A percentile compares a stretch with the other conserved stretches of the same genome.
Conservation (phyloP, 2,113 vertebrate genomes). For the Phocoena phocoena region DNA sequence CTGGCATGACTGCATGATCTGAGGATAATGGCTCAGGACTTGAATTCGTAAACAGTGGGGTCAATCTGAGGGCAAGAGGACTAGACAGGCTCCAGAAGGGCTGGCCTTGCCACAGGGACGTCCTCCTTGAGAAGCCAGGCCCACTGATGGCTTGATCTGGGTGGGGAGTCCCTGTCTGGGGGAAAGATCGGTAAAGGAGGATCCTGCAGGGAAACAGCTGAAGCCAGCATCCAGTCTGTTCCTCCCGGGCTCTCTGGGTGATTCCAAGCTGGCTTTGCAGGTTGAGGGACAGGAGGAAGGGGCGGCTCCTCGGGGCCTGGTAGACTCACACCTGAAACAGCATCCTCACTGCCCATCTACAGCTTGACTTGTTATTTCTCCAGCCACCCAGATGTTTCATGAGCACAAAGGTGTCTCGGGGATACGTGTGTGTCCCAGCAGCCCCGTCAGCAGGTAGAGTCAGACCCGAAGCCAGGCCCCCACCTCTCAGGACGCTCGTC, state of each 20-base stretch:
- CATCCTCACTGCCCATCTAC: neutral
- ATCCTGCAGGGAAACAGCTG: neutral
- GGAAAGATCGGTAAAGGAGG: neutral
- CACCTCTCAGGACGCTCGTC: no score
- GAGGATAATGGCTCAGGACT: neutral
- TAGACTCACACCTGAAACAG: neutral
- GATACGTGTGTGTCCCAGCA: neutral
- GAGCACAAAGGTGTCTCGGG: neutral
- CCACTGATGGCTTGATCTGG: no score
- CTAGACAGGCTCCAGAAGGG: neutral
- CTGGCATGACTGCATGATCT: neutral
- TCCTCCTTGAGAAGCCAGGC: neutral
- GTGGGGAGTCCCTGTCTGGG: neutral
- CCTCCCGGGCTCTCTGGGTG: neutral
- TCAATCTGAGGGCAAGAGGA: neutral
- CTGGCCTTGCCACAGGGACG: neutral
- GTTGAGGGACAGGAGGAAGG: neutral
- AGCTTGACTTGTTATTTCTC: neutral
- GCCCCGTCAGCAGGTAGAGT: neutral
- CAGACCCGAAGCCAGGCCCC: accelerated
- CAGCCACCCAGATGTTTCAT: neutral
- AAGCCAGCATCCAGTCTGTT: neutral
- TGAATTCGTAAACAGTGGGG: neutral
- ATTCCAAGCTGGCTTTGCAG: neutral
- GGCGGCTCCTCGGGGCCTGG: neutral